These are phyloP conservation scores for Didymodactylos carnosus DNA, from an alignment of 2,888 invertebrate species.

Conservation along the genomic window DNA sequence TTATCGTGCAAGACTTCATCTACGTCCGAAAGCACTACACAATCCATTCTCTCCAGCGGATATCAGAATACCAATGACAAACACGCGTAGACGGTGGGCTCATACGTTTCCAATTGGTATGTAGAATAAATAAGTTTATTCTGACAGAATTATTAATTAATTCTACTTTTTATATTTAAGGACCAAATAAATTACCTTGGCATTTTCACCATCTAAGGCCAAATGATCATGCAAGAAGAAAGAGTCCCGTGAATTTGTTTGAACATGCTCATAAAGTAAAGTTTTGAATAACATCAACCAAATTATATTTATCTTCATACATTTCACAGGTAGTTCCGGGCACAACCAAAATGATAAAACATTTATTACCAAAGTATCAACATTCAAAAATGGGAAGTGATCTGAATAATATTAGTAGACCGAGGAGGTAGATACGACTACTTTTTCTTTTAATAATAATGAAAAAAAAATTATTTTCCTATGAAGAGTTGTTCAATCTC, in stretches of 20 bases:
- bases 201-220: neutral
- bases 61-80: slow-evolving; percentile 80
- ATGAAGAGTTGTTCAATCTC: no score
- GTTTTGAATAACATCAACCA: no score
- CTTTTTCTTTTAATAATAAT: no score
- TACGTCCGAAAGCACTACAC: slow-evolving; percentile 41
- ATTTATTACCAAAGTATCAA: neutral
- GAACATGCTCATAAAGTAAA: neutral
- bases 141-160: no score
- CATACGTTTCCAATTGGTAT: slow-evolving; percentile 83
- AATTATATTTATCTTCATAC: no score
- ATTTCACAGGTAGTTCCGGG: neutral
- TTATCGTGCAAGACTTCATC: neutral
- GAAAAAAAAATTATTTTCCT: no score
- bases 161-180: no score
- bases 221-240: neutral
- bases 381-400: neutral
- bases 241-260: neutral
- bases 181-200: neutral
- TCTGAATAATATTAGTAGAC: no score
- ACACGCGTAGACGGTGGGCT: slow-evolving; percentile 83
- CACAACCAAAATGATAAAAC: neutral
- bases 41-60: slow-evolving; percentile 96
- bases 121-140: no score
- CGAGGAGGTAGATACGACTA: no score